Conservation (phyloP, 2,113 vertebrate species). For the Microtus oregoni region DNA sequence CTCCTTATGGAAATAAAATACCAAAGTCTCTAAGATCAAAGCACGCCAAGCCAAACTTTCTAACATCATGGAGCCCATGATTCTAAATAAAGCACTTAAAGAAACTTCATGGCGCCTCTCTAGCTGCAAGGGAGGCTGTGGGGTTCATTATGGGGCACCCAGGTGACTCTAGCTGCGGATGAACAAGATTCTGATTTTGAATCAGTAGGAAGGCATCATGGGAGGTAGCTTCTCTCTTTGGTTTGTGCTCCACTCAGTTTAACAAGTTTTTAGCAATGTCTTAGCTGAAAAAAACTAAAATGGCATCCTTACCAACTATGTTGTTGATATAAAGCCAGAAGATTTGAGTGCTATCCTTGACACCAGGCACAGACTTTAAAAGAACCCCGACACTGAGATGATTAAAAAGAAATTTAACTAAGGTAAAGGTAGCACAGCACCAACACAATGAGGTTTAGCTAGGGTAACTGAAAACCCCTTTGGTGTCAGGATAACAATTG, state of each 20-base stretch:
- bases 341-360: background rate
- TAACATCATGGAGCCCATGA: background rate
- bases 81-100: background rate
- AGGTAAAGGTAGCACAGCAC: background rate
- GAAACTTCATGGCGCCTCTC: background rate
- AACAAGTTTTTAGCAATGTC: background rate
- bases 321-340: background rate
- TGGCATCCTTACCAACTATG: constrained; percentile 19
- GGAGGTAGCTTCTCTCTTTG: background rate
- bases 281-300: constrained; percentile 7
- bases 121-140: background rate
- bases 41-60: background rate
- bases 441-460: background rate
- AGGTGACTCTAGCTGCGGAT: background rate
- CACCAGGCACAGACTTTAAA: background rate
- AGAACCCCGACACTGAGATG: background rate
- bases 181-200: background rate
- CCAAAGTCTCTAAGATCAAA: background rate
- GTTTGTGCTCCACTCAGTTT: background rate
- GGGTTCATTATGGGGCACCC: background rate
- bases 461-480: background rate
- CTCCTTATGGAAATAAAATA: background rate
- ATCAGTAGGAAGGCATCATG: background rate
- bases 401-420: background rate
- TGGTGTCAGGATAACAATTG: background rate